phyloP scores from a whole-genome alignment of 1,140 invertebrate genomes.

The Rhopalosiphum padi region DNA sequence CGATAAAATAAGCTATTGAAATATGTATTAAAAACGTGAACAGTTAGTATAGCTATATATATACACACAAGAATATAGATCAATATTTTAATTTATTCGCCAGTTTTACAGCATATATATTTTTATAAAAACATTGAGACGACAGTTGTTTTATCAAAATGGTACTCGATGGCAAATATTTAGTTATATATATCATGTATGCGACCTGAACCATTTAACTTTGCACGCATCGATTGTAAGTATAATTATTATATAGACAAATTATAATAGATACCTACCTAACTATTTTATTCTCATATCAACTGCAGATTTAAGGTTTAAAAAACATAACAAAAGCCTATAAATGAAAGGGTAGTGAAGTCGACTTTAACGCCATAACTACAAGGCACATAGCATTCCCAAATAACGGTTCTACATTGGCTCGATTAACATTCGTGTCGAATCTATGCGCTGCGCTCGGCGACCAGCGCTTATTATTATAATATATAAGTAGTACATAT shows the following conservation, averaged over 20 bases:
- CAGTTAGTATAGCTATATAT: neutral
- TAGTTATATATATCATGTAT: too few species aligned
- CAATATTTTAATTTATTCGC: neutral
- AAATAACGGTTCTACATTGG: neutral
- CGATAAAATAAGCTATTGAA: neutral
- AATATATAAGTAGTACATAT: too few species aligned
- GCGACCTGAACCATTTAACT: neutral
- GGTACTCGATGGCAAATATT: too few species aligned
- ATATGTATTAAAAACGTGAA: neutral
- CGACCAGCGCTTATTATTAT: neutral
- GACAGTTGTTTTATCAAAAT: neutral
- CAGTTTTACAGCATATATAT: neutral
- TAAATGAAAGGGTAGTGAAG: neutral
- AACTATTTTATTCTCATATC: fast-evolving
- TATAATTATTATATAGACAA: too few species aligned
- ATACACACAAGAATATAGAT: neutral
- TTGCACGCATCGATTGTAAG: neutral
- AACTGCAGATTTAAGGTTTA: neutral
- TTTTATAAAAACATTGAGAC: too few species aligned
- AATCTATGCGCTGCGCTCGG: neutral
- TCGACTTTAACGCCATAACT: neutral
- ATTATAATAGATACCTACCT: neutral
- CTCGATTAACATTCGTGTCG: neutral
- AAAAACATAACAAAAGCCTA: neutral
- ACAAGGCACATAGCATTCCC: neutral